Percentiles rank a stretch among this genome's conserved stretches.
Evolutionary conservation across 2,113 vertebrate species (phyloP).

Genomic region (Columbina picui): DNA sequence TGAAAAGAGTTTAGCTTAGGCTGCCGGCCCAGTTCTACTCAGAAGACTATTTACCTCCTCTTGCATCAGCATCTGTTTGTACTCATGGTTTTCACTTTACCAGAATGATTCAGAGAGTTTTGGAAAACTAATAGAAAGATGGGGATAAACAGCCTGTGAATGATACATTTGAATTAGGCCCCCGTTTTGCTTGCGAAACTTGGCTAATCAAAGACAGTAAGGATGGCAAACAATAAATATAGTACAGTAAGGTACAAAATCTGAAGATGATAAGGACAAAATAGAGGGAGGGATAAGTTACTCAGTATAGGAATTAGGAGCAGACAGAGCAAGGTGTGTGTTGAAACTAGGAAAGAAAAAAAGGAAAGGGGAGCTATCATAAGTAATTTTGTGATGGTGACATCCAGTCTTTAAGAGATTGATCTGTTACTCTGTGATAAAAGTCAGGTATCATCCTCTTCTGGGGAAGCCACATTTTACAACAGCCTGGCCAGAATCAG

Average conservation of each 20-base stretch:
- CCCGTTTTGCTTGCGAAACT: background rate
- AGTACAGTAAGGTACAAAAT: background rate
- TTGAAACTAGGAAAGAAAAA: background rate
- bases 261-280: background rate
- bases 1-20: background rate
- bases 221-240: background rate
- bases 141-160: background rate
- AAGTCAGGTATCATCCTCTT: background rate
- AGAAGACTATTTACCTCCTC: background rate
- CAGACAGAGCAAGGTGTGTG: background rate
- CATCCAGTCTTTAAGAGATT: background rate
- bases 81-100: background rate
- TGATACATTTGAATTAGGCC: background rate
- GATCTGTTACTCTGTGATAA: background rate
- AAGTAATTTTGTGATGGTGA: background rate
- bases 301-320: background rate
- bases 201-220: background rate
- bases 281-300: background rate
- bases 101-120: background rate
- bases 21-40: background rate
- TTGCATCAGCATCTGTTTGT: background rate
- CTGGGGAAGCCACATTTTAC: background rate
- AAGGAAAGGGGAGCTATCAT: accelerated
- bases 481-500: background rate
- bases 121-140: background rate